Evolutionary conservation across 2,888 invertebrate species (phyloP), one percentile per base, ranked within the genome.

Genomic region (Agrotis clavis): DNA sequence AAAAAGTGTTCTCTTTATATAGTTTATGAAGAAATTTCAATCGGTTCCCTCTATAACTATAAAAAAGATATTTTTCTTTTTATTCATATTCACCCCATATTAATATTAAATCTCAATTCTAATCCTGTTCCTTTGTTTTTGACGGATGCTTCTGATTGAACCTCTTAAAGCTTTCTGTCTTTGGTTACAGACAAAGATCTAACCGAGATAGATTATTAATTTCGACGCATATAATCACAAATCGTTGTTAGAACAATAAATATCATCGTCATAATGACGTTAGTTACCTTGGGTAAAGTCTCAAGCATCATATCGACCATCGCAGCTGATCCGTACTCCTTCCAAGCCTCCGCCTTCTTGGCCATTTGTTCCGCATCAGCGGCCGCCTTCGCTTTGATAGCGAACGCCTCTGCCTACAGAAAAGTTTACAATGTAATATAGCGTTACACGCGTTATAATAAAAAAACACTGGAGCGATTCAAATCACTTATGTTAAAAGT

Each of bases 301-400:
- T 99, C 99, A 76, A 99, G 97, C 90, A 99, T 97, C 99, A 99
- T 99, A 91, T 99, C 99, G 74, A 99, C 97, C 98, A 99, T 98
- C 16, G 99, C 99, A 48, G 99, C 99, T 66, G 98, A 99, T 84
- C 99, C 98, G 93, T 99, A 99, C 90, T 99, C 99, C 90, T 98
- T 98, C 98, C 98, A 99, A 19, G 99, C 99, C 87, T 99, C 99
- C 0, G 99, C 99, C 90, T 99, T 99, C 96, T 99, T 99, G 1
- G 98, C 97, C 99, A 99, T 99, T 95, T 99, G 99, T 93, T 99
- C 99, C 0, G 99, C 99, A 91, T 99, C 99, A 2, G 99, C 99
- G 84, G 97, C 98, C 0, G 99, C 99, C 94, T 99, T 99, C 0
- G 99, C 99, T 88, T 98, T 98, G 90, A 99, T 98, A 35, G 99